These are phyloP conservation scores for Anthopleura xanthogrammica DNA, from an alignment of 92 coral and sea anemone genomes.

Conservation along the genomic window DNA sequence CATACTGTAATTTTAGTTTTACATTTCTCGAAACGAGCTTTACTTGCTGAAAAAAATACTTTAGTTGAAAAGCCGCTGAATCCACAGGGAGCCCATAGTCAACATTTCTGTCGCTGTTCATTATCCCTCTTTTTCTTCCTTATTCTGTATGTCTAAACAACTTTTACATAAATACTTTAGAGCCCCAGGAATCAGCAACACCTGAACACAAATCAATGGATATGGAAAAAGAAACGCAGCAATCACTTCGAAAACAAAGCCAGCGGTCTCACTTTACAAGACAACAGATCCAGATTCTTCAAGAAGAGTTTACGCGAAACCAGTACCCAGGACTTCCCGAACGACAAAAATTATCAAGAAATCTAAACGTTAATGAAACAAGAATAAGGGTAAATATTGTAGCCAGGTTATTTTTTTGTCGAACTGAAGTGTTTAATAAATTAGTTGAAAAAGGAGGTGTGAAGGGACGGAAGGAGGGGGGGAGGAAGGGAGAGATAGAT, in stretches of 20 bases:
- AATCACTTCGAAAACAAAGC: conserved; percentile 1
- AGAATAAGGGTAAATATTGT: conserved; percentile 47
- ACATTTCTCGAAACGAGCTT: too few species aligned
- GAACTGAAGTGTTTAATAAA: neutral
- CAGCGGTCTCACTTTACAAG: conserved; percentile 58
- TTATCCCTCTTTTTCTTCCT: neutral
- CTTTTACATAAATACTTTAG: neutral
- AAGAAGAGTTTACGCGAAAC: conserved; percentile 47
- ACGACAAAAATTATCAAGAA: conserved; percentile 41
- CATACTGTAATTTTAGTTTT: too few species aligned
- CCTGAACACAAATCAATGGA: neutral
- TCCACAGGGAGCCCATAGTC: too few species aligned
- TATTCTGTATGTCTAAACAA: neutral
- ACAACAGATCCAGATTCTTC: conserved; percentile 40
- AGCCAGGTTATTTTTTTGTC: neutral
- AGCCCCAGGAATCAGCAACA: neutral
- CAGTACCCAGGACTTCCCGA: conserved; percentile 58
- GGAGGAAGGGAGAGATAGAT: neutral
- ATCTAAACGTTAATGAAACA: conserved; percentile 41
- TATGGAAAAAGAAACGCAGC: neutral
- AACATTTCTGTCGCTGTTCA: too few species aligned
- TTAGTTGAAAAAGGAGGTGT: neutral
- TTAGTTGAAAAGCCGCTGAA: too few species aligned
- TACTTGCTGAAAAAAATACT: too few species aligned
- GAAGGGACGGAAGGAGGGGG: neutral